Conservation (phyloP, 2,113 vertebrate species). For the Pygathrix nemaeus region DNA sequence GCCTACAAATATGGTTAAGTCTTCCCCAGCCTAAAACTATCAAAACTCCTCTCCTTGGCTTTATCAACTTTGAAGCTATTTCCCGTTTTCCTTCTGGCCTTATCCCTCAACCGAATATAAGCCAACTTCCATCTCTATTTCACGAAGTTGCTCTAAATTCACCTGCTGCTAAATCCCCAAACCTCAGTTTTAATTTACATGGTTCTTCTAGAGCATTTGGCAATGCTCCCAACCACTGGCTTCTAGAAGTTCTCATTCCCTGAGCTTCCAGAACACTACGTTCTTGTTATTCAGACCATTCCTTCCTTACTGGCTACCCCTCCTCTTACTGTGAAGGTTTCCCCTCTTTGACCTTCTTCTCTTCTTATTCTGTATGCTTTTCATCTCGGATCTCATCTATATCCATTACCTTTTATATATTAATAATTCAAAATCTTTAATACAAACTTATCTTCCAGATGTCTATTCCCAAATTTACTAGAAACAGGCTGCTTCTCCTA, state of each 20-base stretch:
- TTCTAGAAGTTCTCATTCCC: background rate
- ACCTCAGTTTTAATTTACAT: background rate
- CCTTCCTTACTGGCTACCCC: background rate
- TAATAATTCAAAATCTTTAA: constrained; percentile 19
- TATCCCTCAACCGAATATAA: background rate
- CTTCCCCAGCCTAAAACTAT: background rate
- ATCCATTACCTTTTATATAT: background rate
- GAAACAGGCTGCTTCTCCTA: background rate
- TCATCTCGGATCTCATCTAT: background rate
- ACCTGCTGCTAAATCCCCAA: background rate
- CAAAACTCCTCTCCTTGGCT: background rate
- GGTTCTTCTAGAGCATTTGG: background rate
- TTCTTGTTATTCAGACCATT: background rate
- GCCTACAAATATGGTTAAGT: background rate
- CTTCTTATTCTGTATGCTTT: background rate
- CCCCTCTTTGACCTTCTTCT: background rate
- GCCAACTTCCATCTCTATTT: background rate
- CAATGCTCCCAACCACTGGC: background rate
- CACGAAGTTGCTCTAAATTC: background rate
- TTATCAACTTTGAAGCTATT: background rate
- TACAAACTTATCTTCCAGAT: background rate
- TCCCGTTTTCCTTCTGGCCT: background rate
- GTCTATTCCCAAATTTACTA: background rate
- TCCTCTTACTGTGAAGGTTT: background rate
- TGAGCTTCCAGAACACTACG: background rate